Conservation (phyloP, 2,888 invertebrate species). For the Panzeria rudis region DNA sequence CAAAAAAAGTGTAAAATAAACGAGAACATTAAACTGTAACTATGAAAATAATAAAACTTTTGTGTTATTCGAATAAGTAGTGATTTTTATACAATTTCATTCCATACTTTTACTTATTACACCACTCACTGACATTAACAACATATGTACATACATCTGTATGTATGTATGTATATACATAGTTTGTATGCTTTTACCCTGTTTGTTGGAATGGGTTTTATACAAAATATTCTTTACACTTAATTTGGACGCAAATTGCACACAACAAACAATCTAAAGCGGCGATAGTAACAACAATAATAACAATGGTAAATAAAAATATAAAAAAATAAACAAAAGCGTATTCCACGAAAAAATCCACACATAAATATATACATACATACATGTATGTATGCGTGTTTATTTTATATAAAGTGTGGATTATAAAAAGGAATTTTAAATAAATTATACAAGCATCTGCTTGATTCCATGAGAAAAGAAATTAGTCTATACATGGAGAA, state of each 20-base stretch:
- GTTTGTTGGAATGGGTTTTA: slow-evolving; percentile 5
- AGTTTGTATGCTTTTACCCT: not conserved
- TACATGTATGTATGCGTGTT: not conserved
- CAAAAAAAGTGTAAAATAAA: slow-evolving; percentile 4
- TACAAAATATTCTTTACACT: slow-evolving; percentile 45
- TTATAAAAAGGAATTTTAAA: slow-evolving; percentile 24
- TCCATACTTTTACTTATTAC: slow-evolving; percentile 21
- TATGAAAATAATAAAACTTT: slow-evolving; percentile 25
- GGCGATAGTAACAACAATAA: slow-evolving; percentile 29
- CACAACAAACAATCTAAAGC: slow-evolving; percentile 51
- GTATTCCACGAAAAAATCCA: slow-evolving; percentile 8
- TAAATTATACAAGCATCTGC: slow-evolving; percentile 40
- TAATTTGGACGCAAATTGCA: slow-evolving; percentile 67
- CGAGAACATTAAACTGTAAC: slow-evolving; percentile 26
- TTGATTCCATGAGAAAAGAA: not conserved
- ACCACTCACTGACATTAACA: slow-evolving; percentile 10
- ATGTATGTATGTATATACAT: not conserved
- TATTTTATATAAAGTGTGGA: slow-evolving; percentile 8
- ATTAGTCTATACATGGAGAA: not conserved
- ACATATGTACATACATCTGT: too few relatives aligned
- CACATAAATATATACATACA: not conserved
- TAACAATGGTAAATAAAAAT: slow-evolving; percentile 1
- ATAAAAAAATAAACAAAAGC: slow-evolving; percentile 39
- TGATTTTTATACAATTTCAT: slow-evolving; percentile 22
- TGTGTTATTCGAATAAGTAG: slow-evolving; percentile 26